phyloP scores from a whole-genome alignment of 2,113 vertebrate species.

The Hippocampus barbouri region DNA sequence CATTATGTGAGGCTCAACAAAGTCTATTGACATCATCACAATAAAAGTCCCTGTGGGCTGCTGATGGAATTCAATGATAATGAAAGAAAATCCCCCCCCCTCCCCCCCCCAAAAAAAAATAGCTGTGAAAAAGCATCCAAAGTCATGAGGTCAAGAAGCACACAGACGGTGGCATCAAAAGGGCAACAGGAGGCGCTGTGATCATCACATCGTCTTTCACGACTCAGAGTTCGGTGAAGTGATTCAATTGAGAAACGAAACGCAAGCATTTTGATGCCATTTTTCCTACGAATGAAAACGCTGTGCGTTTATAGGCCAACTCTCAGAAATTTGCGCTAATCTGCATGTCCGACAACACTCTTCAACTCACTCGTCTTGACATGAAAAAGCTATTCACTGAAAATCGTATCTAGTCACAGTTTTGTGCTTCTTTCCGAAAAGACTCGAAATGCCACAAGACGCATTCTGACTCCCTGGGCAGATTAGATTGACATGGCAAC shows the following conservation, averaged over 20 bases:
- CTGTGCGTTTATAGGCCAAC: no score
- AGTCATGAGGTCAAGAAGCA: neutral
- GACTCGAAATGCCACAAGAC: no score
- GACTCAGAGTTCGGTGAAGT: neutral
- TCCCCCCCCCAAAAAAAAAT: neutral
- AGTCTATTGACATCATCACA: conserved; percentile 10
- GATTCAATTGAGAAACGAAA: neutral
- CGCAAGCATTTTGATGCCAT: no score
- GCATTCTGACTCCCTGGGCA: neutral
- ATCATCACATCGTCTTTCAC: neutral
- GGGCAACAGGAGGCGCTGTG: neutral
- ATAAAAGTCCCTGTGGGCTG: neutral
- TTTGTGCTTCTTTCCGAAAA: no score
- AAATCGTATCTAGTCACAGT: no score
- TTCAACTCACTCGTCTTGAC: no score
- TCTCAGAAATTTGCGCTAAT: no score
- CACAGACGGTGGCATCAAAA: neutral
- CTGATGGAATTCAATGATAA: conserved; percentile 5
- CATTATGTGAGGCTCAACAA: conserved; percentile 9
- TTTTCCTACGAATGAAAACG: no score
- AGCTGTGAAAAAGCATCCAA: neutral
- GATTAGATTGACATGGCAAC: neutral
- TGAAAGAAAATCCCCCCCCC: neutral
- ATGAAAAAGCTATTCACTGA: no score
- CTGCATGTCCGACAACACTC: no score